Percentiles rank a stretch among this genome's conserved stretches.
Conservation (phyloP, 1,140 invertebrate genomes). For the Brachionus asplanchnoidis region DNA sequence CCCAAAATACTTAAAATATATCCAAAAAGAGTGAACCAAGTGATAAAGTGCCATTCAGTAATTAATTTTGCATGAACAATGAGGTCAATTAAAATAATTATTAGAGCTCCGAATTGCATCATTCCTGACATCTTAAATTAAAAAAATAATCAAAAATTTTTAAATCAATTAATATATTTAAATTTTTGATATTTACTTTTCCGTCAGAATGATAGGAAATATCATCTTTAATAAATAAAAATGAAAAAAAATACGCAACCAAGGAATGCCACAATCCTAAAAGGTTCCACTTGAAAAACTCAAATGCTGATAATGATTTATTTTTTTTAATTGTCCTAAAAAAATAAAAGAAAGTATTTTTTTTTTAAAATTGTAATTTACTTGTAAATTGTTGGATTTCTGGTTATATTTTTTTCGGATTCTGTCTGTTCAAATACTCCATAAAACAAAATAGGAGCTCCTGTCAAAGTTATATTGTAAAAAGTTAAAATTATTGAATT, state of each 20-base stretch:
- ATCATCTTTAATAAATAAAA: not conserved
- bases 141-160: not conserved
- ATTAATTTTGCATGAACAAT: slow-evolving; percentile 32
- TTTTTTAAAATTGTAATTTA: not conserved
- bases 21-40: not conserved
- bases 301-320: slow-evolving; percentile 3
- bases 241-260: slow-evolving; percentile 34
- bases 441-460: slow-evolving; percentile 11
- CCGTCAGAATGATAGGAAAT: not conserved
- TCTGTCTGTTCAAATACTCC: slow-evolving; percentile 23
- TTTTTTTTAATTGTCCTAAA: slow-evolving; percentile 11
- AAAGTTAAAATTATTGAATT: slow-evolving; percentile 29
- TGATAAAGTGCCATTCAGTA: not conserved
- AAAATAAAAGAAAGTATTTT: not conserved
- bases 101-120: not conserved
- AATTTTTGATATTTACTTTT: not conserved
- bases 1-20: not conserved
- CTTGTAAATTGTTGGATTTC: slow-evolving; percentile 10
- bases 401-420: not conserved
- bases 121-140: not conserved
- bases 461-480: slow-evolving; percentile 25
- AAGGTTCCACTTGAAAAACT: slow-evolving; percentile 24
- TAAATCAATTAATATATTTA: not conserved
- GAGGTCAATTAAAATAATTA: not conserved
- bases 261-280: slow-evolving; percentile 16